phyloP scores from a whole-genome alignment of 2,113 vertebrate species.

The Anser brachyrhynchus region DNA sequence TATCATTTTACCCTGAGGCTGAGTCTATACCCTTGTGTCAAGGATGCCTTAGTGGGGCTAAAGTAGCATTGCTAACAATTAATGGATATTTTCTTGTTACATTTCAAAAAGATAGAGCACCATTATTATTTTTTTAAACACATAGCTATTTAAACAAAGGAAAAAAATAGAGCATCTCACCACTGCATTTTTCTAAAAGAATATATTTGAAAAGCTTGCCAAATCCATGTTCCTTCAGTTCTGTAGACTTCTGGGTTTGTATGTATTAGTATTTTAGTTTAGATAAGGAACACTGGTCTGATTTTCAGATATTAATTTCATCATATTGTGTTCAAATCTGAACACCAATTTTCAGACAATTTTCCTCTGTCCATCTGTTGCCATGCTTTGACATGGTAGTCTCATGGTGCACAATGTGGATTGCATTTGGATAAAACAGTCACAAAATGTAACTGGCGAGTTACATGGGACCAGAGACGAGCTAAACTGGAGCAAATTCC shows the following conservation, averaged over 20 bases:
- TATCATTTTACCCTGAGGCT: background rate
- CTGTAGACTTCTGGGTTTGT: background rate
- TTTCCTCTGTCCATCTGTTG: background rate
- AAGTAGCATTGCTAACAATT: conserved; percentile 18
- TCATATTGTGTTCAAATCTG: background rate
- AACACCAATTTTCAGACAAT: background rate
- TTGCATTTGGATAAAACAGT: background rate
- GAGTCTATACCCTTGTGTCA: background rate
- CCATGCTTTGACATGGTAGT: background rate
- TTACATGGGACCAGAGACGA: background rate
- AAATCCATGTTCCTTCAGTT: background rate
- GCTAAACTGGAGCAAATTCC: background rate
- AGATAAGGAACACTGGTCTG: background rate
- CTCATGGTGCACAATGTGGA: background rate
- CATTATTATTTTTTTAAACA: too few relatives aligned
- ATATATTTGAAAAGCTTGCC: background rate
- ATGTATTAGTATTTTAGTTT: background rate
- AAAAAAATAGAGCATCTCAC: background rate
- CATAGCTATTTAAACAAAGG: background rate
- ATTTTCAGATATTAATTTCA: background rate
- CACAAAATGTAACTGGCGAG: background rate
- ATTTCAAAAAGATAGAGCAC: background rate
- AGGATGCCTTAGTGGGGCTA: background rate
- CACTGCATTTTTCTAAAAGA: background rate
- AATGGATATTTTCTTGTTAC: background rate